phyloP scores from a whole-genome alignment of 2,797 vertebrate species.

The Hemitrygon akajei region DNA sequence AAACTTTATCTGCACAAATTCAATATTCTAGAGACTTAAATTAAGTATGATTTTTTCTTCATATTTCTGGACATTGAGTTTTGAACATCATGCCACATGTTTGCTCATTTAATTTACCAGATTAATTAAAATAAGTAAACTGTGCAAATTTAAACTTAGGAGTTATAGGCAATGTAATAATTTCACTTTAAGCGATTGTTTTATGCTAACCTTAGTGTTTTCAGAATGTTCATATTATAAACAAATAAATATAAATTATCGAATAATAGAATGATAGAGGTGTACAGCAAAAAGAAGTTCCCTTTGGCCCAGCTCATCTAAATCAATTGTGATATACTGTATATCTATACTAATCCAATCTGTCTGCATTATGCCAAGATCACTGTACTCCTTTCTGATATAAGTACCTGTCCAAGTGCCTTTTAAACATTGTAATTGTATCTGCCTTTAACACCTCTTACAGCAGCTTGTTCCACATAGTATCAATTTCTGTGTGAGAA shows the following conservation, averaged over 20 bases:
- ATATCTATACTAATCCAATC: no score
- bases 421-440: no score
- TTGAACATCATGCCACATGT: background rate
- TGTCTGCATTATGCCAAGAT: no score
- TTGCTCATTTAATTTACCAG: conserved; percentile 1
- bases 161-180: background rate
- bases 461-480: no score
- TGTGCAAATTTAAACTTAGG: background rate
- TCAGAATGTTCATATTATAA: background rate
- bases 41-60: background rate
- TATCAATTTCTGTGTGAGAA: no score
- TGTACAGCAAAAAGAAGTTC: no score
- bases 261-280: background rate
- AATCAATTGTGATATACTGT: no score
- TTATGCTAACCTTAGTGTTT: background rate
- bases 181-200: background rate
- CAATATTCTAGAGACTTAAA: background rate
- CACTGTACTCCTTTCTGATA: no score
- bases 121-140: background rate
- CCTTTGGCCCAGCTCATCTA: no score
- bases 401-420: no score
- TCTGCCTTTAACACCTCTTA: no score
- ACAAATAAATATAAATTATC: background rate
- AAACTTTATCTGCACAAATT: background rate
- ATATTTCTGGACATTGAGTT: background rate